Conservation (phyloP, 2,888 invertebrate species). For the Pristionchus mayeri region DNA sequence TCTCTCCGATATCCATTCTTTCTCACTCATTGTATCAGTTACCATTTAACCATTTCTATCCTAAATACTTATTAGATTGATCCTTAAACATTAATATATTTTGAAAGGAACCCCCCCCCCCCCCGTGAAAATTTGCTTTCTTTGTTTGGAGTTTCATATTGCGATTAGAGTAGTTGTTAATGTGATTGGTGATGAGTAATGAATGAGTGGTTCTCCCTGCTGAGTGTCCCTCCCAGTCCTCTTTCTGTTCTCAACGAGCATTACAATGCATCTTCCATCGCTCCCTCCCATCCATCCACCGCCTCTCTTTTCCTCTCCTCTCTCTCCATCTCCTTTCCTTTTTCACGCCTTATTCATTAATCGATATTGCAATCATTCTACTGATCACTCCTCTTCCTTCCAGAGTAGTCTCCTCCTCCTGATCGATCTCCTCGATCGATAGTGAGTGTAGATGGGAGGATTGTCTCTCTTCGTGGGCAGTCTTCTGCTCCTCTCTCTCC, state of each 20-base stretch:
- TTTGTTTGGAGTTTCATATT: no score
- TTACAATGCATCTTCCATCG: constrained; percentile 30
- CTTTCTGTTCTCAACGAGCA: constrained; percentile 11
- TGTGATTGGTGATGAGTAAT: no score
- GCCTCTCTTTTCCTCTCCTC: constrained; percentile 17
- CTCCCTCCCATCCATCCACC: constrained; percentile 23
- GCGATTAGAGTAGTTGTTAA: no score
- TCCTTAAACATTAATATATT: no score
- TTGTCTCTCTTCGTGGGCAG: background rate
- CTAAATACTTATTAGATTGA: no score
- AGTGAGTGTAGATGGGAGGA: background rate
- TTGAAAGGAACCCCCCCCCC: no score
- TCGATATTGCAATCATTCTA: constrained; percentile 24
- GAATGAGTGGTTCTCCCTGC: no score
- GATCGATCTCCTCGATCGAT: constrained; percentile 23
- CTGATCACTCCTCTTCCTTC: background rate
- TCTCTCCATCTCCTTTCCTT: constrained; percentile 43
- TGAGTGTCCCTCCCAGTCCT: background rate
- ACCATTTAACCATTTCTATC: background rate
- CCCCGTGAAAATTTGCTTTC: no score
- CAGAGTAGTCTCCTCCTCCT: background rate
- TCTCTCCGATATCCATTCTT: background rate
- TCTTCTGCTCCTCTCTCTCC: background rate
- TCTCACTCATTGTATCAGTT: constrained; percentile 1
- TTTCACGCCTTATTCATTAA: background rate